phyloP scores from a whole-genome alignment of 2,113 vertebrate genomes.

The Clarias batrachus region DNA sequence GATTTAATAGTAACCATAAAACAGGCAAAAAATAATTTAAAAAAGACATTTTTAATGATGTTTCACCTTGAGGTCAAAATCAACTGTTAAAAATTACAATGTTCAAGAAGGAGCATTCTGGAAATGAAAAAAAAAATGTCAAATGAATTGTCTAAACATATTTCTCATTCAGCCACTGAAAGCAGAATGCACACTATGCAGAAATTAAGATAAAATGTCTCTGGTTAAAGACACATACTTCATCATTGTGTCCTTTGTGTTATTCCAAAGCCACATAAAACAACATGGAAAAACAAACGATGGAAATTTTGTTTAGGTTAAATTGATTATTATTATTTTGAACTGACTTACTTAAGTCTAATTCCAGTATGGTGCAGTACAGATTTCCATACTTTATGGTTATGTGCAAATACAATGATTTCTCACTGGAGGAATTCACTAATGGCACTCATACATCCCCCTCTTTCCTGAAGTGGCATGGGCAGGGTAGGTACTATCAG shows the following conservation, averaged over 20 bases:
- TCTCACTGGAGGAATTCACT: neutral
- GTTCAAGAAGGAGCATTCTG: neutral
- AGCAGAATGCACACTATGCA: neutral
- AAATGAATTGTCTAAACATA: neutral
- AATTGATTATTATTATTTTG: neutral
- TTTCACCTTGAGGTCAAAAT: neutral
- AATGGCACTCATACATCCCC: neutral
- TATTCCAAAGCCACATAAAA: neutral
- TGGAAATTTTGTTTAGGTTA: neutral
- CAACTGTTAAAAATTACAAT: neutral
- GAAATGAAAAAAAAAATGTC: neutral
- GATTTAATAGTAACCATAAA: neutral
- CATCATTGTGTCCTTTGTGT: neutral
- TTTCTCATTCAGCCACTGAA: neutral
- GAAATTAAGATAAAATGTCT: neutral
- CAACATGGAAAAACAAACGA: neutral
- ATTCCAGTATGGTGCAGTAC: neutral
- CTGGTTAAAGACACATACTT: neutral
- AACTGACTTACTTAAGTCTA: neutral
- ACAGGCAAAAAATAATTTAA: neutral
- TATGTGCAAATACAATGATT: neutral
- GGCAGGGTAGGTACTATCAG: neutral
- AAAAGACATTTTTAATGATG: neutral
- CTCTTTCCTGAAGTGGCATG: no score
- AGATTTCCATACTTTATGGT: neutral